Conservation (phyloP, 1,140 invertebrate species). For the Drosophila miranda region DNA sequence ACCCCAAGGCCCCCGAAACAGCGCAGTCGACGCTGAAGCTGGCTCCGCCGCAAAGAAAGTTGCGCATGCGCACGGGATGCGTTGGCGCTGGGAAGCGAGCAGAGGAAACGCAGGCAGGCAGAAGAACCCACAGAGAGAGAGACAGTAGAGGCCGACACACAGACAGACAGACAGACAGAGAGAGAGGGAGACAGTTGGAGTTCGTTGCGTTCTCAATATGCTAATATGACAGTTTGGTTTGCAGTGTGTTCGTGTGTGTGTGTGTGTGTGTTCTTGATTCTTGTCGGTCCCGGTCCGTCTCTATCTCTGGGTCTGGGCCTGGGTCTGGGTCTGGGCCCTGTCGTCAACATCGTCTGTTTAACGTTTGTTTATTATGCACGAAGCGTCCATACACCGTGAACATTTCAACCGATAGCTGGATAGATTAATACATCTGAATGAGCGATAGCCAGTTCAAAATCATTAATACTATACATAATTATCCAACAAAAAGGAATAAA, state of each 20-base stretch:
- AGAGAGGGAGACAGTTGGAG: slow-evolving; percentile 18
- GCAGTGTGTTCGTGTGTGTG: slow-evolving; percentile 19
- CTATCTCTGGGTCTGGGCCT: slow-evolving; percentile 29
- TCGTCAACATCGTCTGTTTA: slow-evolving; percentile 51
- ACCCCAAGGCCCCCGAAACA: slow-evolving; percentile 20
- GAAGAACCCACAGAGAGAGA: slow-evolving; percentile 13
- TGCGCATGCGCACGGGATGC: slow-evolving; percentile 59
- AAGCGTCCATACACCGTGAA: slow-evolving; percentile 71
- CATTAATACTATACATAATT: neutral
- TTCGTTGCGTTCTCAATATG: slow-evolving; percentile 70
- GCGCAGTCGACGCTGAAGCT: slow-evolving; percentile 20
- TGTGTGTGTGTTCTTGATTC: slow-evolving; percentile 17
- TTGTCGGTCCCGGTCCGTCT: slow-evolving; percentile 22
- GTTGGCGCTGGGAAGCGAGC: slow-evolving; percentile 24
- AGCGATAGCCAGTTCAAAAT: slow-evolving; percentile 29
- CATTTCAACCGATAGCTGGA: slow-evolving; percentile 45
- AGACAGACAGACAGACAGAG: slow-evolving; percentile 35
- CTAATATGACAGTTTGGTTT: slow-evolving; percentile 77
- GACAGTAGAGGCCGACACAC: neutral
- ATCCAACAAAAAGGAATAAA: neutral
- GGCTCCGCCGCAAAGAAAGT: slow-evolving; percentile 45
- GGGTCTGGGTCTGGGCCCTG: slow-evolving; percentile 15
- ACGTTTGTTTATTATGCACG: slow-evolving; percentile 66
- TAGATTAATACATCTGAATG: slow-evolving; percentile 26
- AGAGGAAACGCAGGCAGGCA: slow-evolving; percentile 20